These are phyloP conservation scores for Gryllus bimaculatus DNA, from an alignment of 1,140 invertebrate genomes.

Conservation along the genomic window DNA sequence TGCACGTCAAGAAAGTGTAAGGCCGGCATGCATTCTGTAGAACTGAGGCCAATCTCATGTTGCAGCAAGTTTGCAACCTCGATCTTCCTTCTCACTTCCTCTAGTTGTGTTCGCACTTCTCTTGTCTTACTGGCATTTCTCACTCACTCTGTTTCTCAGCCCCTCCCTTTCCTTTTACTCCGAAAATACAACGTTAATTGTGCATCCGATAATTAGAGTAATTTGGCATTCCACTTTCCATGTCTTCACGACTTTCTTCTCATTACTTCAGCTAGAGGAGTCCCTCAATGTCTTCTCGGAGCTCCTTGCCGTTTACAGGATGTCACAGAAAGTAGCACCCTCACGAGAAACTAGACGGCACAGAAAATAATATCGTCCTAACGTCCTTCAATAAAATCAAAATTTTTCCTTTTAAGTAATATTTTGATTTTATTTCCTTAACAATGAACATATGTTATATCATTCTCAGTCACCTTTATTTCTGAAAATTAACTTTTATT, in stretches of 20 bases:
- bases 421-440: too few species aligned
- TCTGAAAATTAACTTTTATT: too few species aligned
- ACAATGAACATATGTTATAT: too few species aligned
- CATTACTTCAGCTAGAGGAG: background rate
- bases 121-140: background rate
- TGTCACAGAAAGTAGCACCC: background rate
- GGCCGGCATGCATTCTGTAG: too few species aligned
- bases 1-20: too few species aligned
- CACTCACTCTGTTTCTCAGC: background rate
- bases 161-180: background rate
- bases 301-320: background rate
- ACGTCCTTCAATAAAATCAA: too few species aligned
- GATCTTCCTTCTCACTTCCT: background rate
- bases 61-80: background rate
- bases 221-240: conserved; percentile 4
- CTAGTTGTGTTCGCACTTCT: background rate
- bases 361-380: too few species aligned
- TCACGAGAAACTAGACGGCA: too few species aligned
- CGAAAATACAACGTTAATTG: background rate
- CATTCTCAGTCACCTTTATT: too few species aligned
- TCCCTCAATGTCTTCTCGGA: background rate
- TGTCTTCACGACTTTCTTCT: conserved; percentile 1
- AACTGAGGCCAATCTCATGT: background rate
- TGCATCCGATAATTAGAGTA: background rate
- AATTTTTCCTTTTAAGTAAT: too few species aligned